These are phyloP conservation scores for Pygoscelis adeliae DNA, from an alignment of 2,113 vertebrate species.

Conservation along the genomic window DNA sequence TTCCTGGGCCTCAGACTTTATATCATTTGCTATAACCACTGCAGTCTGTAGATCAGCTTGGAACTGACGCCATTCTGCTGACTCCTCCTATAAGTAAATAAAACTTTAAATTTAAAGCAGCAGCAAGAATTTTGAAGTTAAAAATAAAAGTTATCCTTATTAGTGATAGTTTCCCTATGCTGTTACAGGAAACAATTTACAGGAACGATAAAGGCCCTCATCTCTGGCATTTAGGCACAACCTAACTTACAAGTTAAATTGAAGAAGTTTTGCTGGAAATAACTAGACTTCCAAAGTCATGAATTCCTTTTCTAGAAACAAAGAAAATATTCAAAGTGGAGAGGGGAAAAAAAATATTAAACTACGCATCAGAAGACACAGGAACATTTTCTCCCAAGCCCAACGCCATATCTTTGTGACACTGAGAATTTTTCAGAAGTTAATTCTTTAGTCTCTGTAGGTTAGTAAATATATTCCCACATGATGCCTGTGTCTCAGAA, in stretches of 20 bases:
- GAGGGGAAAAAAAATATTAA: background rate
- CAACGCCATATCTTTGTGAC: accelerated
- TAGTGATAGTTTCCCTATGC: background rate
- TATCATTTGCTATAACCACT: slow-evolving; percentile 95
- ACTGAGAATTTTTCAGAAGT: background rate
- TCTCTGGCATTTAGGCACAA: background rate
- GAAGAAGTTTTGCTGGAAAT: background rate
- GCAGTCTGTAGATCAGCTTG: slow-evolving; percentile 95
- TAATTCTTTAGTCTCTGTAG: background rate
- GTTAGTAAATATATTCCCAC: background rate
- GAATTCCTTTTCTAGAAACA: background rate
- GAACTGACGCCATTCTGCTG: slow-evolving; percentile 96
- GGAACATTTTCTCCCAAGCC: background rate
- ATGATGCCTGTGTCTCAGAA: background rate
- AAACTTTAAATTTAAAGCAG: background rate
- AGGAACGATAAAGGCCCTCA: background rate
- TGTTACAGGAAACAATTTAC: background rate
- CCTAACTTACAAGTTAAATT: background rate
- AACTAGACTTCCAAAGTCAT: background rate
- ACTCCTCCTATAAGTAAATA: slow-evolving; percentile 83
- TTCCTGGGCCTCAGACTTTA: slow-evolving; percentile 95
- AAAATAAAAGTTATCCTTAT: background rate
- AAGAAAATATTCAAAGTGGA: background rate
- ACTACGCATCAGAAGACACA: background rate
- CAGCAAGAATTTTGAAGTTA: background rate